Conservation (phyloP, 2,888 invertebrate species). For the Tricholauxania praeusta region DNA sequence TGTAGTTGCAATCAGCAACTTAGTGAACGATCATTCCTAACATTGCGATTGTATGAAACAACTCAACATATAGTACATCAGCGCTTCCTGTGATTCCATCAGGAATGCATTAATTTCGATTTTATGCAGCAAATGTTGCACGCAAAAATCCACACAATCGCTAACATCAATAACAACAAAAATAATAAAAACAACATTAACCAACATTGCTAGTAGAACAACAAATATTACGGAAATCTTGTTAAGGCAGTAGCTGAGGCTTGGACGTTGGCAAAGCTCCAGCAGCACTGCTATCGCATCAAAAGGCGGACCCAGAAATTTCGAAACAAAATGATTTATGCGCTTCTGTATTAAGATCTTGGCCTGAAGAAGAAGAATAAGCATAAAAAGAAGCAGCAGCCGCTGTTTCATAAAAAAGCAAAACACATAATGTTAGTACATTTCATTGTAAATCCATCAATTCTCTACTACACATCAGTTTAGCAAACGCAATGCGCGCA, state of each 20-base stretch:
- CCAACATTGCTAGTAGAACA: background rate
- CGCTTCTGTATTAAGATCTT: constrained; percentile 36
- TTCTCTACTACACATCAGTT: background rate
- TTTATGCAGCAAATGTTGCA: background rate
- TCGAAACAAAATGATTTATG: constrained; percentile 37
- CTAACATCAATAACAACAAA: background rate
- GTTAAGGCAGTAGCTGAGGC: constrained; percentile 26
- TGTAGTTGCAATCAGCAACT: too few species aligned
- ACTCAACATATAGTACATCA: constrained; percentile 6
- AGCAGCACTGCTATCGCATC: constrained; percentile 2
- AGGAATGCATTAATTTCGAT: constrained; percentile 42
- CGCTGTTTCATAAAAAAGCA: too few species aligned
- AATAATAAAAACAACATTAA: background rate
- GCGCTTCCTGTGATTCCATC: constrained; percentile 33
- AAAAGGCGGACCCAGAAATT: constrained; percentile 32
- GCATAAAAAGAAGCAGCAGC: too few species aligned
- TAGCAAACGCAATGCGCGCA: constrained; percentile 18
- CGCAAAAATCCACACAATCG: constrained; percentile 6
- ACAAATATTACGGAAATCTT: constrained; percentile 8
- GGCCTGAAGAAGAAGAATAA: background rate
- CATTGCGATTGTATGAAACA: background rate
- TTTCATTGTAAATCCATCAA: too few species aligned
- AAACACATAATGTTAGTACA: too few species aligned
- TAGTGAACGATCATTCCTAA: background rate
- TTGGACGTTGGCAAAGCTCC: constrained; percentile 22